Evolutionary conservation across 2,888 invertebrate species (phyloP).

Genomic region (Drosophila falleni): DNA sequence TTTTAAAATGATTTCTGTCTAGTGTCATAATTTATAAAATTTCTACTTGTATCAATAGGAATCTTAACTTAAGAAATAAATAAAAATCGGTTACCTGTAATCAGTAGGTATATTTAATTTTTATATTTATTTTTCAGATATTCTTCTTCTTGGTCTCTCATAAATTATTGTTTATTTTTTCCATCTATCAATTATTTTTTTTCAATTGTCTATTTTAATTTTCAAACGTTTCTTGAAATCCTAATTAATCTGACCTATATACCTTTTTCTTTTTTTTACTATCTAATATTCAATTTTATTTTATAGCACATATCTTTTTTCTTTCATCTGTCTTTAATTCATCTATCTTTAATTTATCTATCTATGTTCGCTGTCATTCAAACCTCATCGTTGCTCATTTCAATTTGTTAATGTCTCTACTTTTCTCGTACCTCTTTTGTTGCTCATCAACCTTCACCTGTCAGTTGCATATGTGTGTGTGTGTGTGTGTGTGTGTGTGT

Average conservation of each 20-base stretch:
- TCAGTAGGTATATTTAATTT: too few species aligned
- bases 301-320: background rate
- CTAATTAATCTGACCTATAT: background rate
- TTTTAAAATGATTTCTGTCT: too few species aligned
- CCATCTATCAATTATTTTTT: accelerated
- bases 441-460: slow-evolving; percentile 1
- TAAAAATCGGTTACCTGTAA: too few species aligned
- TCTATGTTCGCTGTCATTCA: background rate
- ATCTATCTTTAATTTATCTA: background rate
- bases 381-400: background rate
- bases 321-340: background rate
- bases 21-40: too few species aligned
- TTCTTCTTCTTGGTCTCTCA: too few species aligned
- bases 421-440: background rate
- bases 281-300: too few species aligned
- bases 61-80: too few species aligned
- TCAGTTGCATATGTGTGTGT: background rate
- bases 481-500: background rate
- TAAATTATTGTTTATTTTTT: background rate
- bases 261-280: background rate
- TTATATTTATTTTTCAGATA: too few species aligned
- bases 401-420: slow-evolving; percentile 6
- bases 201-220: too few species aligned
- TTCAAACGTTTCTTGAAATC: too few species aligned
- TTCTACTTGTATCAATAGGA: too few species aligned